Base-by-base conservation (phyloP, 2,888 invertebrate genomes). In the Octodonta nipae region DNA sequence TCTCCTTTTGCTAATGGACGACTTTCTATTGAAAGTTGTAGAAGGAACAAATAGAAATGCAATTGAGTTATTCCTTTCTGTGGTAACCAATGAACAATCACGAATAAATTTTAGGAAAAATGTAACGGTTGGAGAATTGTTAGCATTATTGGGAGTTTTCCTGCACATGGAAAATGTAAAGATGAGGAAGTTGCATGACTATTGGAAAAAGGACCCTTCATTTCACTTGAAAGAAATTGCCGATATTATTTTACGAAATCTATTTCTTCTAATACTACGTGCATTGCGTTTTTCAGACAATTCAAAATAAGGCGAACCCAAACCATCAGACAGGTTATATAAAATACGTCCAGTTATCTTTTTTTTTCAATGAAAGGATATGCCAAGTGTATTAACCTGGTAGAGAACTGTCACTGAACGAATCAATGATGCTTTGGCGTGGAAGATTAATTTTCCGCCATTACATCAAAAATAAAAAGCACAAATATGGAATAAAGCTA, bases 311-410 rank as follows among this genome's bases (percentile, higher is more conserved):
- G 15, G 13, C 13, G 27, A 32, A 26, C 27, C 31, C 16, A 27
- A 12, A 29, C 20, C 26, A 22, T 15, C 22, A n/a, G 38, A 42
- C 24, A 26, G 33, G 13, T 29, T 40, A 16, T 35, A 32, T 20
- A 55, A 58, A 50, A 51, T 57, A 25, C 40, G 43, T 11, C 44
- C 46, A 14, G 14, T 60, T n/a, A 34, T 60, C 10, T 49, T 56
- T 36, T 44, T 52, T 45, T 20, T 60, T 61, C 43, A 42, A 42
- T 28, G 8, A n/a, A 4, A 36, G 26, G 30, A 43, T 41, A 36
- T 3, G 12, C 15, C 32, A 22, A 16, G 28, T 46, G 25, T 46
- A 42, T 40, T 42, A 44, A 16, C 43, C 45, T 11, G 36, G 22
- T 15, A 38, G 36, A 35, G 33, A 48, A 15, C 32, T 47, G 6